Evolutionary conservation across 2,888 invertebrate genomes (phyloP).

Genomic region (Trissolcus japonicus): DNA sequence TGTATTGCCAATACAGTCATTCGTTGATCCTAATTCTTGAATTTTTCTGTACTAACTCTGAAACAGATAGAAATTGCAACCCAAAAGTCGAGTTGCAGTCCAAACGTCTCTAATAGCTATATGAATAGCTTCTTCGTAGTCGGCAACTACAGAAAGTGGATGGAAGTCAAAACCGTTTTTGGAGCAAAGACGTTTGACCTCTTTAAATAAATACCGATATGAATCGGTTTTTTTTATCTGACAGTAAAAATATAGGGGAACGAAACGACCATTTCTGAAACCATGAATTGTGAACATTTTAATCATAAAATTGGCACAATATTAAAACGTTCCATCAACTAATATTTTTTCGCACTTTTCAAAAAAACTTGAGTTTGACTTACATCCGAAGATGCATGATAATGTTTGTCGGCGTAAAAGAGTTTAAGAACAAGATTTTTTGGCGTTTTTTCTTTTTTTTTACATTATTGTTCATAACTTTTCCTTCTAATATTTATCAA

Average conservation of each 20-base stretch:
- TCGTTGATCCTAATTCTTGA: background rate
- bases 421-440: no score
- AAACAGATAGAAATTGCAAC: background rate
- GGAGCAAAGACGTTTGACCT: background rate
- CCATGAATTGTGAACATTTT: conserved; percentile 7
- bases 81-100: background rate
- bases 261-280: background rate
- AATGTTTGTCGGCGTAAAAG: no score
- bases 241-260: background rate
- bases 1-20: background rate
- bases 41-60: conserved; percentile 8
- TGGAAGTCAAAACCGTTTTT: background rate
- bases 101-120: background rate
- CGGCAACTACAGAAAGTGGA: background rate
- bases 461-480: no score
- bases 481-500: no score
- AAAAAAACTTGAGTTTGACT: no score
- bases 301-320: background rate
- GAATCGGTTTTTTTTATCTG: background rate
- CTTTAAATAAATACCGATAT: background rate
- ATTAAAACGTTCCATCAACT: conserved; percentile 2
- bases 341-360: background rate
- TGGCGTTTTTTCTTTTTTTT: no score
- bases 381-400: no score
- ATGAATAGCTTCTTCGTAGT: background rate